These are phyloP conservation scores for Trematomus loennbergii DNA, from an alignment of 2,113 vertebrate genomes.

Conservation along the genomic window DNA sequence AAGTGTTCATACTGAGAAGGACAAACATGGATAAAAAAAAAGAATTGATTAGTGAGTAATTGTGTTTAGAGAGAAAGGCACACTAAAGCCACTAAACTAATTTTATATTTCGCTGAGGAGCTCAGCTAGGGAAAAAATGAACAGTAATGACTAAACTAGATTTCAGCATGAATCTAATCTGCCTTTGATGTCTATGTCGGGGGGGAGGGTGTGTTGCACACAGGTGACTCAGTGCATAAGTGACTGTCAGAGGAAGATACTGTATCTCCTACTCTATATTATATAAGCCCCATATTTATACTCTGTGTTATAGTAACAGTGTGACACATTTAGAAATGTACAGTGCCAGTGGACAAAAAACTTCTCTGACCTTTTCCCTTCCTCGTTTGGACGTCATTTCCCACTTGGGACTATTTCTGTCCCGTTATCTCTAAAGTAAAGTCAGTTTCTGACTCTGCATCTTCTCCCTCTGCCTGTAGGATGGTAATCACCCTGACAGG, in stretches of 20 bases:
- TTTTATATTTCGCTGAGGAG: slow-evolving; percentile 32
- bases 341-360: background rate
- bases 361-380: background rate
- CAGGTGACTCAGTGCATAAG: background rate
- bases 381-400: background rate
- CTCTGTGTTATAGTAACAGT: background rate
- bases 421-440: background rate
- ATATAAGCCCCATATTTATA: slow-evolving; percentile 9
- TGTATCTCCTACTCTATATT: background rate
- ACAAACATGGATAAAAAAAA: background rate
- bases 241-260: background rate
- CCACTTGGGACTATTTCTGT: background rate
- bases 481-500: slow-evolving; percentile 26
- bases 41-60: slow-evolving; percentile 48
- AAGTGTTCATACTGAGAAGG: too few species aligned
- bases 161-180: slow-evolving; percentile 32
- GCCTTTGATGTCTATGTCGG: background rate
- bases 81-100: slow-evolving; percentile 11
- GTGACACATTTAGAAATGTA: background rate
- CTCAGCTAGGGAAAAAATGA: slow-evolving; percentile 3
- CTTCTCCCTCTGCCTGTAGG: background rate
- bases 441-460: background rate
- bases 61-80: slow-evolving; percentile 30
- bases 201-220: background rate
- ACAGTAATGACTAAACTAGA: slow-evolving; percentile 38